These are phyloP conservation scores for Baccha elongata DNA, from an alignment of 2,888 invertebrate species.

Conservation along the genomic window DNA sequence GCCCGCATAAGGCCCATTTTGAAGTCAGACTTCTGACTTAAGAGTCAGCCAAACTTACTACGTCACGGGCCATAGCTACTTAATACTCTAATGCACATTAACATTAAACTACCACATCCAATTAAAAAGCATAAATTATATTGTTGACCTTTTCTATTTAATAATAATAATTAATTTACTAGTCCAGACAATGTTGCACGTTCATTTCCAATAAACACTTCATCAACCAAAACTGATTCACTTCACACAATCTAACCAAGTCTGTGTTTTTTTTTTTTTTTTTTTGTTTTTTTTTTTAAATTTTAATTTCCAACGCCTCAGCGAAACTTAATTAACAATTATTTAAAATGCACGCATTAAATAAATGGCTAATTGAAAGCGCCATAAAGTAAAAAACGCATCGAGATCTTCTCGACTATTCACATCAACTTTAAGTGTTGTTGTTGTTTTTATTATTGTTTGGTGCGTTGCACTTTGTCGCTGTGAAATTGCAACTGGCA, in stretches of 20 bases:
- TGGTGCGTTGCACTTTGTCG: conserved; percentile 24
- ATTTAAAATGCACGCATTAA: conserved; percentile 67
- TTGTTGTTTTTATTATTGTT: conserved; percentile 7
- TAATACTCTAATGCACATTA: too few relatives aligned
- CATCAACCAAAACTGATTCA: conserved; percentile 30
- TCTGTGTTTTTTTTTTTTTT: not conserved
- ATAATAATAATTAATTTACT: conserved; percentile 1
- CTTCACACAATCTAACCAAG: conserved; percentile 26
- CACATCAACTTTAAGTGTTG: conserved; percentile 10
- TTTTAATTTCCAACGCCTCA: conserved; percentile 23
- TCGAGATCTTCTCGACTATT: conserved; percentile 31
- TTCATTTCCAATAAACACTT: conserved; percentile 36
- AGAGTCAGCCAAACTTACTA: too few relatives aligned
- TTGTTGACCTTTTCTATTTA: not conserved
- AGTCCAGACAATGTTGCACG: conserved; percentile 7
- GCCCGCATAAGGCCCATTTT: too few relatives aligned
- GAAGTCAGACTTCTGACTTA: too few relatives aligned
- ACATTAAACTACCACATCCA: not conserved
- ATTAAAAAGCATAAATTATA: not conserved
- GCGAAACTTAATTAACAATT: conserved; percentile 62
- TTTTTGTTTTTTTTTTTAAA: not conserved
- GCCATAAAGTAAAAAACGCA: conserved; percentile 59
- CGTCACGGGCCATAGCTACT: too few relatives aligned
- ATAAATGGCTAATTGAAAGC: conserved; percentile 68
- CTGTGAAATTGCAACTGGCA: conserved; percentile 25